Conservation (phyloP, 2,113 vertebrate species). For the Stercorarius parasiticus region DNA sequence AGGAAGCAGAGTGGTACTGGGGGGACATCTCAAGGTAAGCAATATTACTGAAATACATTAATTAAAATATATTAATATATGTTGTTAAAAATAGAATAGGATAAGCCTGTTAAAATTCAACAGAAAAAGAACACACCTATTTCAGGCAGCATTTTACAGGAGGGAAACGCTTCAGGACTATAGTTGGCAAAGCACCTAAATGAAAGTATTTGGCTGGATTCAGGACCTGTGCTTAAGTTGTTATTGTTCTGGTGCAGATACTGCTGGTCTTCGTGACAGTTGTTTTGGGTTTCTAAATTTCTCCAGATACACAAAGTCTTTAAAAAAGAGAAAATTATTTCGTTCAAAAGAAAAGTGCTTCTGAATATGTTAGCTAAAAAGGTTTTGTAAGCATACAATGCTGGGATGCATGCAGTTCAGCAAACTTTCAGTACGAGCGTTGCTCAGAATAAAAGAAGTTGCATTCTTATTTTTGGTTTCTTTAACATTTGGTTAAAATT, state of each 20-base stretch:
- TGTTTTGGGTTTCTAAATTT: neutral
- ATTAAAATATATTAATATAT: neutral
- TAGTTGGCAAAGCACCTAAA: neutral
- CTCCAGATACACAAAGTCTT: neutral
- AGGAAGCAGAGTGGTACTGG: constrained; percentile 97
- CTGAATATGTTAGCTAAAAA: neutral
- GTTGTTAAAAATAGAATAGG: constrained; percentile 1
- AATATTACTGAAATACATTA: neutral
- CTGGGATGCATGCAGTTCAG: neutral
- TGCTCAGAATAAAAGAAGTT: neutral
- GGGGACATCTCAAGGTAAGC: constrained; percentile 92
- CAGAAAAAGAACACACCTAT: neutral
- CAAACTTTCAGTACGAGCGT: neutral
- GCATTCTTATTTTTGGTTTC: neutral
- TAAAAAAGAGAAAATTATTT: neutral
- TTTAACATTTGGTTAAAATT: neutral
- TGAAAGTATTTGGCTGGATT: neutral
- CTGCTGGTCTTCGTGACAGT: neutral
- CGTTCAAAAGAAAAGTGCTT: neutral
- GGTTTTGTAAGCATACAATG: neutral
- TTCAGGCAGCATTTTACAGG: neutral
- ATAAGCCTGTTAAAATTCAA: neutral
- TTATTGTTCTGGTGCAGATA: neutral
- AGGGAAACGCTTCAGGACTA: neutral
- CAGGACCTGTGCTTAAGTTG: neutral